Evolutionary conservation across 2,113 vertebrate species (phyloP).

Genomic region (Rhinoderma darwinii): DNA sequence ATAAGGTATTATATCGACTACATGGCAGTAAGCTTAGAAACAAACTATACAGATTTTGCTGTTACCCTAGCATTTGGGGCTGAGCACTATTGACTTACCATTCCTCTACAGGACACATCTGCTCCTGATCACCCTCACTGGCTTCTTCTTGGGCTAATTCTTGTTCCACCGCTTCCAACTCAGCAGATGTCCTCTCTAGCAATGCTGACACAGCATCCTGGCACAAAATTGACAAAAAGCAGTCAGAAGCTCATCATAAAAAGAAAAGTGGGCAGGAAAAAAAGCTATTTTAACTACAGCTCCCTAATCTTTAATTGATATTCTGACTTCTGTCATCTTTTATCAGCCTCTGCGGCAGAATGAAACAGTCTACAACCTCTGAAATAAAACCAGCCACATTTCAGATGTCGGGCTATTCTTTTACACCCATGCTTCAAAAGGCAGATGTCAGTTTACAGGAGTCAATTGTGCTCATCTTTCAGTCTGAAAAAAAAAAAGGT

Average conservation of each 20-base stretch:
- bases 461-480: constrained; percentile 23
- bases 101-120: constrained; percentile 66
- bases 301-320: constrained; percentile 33
- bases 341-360: constrained; percentile 15
- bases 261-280: neutral
- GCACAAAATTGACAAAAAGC: constrained; percentile 49
- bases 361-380: constrained; percentile 31
- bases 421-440: constrained; percentile 27
- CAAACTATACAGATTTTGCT: neutral
- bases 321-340: constrained; percentile 45
- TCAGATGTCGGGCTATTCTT: constrained; percentile 13
- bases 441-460: constrained; percentile 25
- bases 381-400: constrained; percentile 36
- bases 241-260: constrained; percentile 52
- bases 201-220: constrained; percentile 83
- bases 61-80: neutral
- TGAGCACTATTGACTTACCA: constrained; percentile 68
- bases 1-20: neutral
- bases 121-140: constrained; percentile 65
- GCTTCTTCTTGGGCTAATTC: constrained; percentile 76
- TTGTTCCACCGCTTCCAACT: constrained; percentile 81
- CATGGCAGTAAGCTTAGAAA: neutral
- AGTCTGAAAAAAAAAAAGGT: neutral
- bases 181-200: constrained; percentile 81
- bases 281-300: constrained; percentile 8